These are phyloP conservation scores for Psittacula cyanocephala DNA, from an alignment of 2,113 vertebrate genomes.

Conservation along the genomic window DNA sequence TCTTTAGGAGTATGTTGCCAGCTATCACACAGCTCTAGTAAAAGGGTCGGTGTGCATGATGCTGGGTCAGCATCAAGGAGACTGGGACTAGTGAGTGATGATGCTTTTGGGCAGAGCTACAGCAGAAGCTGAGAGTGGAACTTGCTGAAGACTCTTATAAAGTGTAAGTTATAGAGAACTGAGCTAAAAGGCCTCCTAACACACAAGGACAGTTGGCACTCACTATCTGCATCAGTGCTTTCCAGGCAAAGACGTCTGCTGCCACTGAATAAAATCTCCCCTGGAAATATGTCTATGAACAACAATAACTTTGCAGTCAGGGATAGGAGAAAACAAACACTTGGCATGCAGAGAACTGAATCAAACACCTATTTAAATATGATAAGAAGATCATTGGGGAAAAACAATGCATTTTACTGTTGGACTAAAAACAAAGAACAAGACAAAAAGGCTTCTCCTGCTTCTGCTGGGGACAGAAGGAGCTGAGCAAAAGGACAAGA, in stretches of 20 bases:
- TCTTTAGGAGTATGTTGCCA: not conserved
- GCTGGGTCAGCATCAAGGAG: not conserved
- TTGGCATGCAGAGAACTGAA: not conserved
- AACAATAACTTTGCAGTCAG: not conserved
- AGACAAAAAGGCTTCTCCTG: not conserved
- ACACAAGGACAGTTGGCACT: not conserved
- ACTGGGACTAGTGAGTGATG: not conserved
- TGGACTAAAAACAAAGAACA: not conserved
- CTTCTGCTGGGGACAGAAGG: not conserved
- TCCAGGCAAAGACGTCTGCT: not conserved
- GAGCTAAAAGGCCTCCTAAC: not conserved
- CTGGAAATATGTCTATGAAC: not conserved
- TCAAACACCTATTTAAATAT: not conserved
- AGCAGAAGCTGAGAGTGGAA: not conserved
- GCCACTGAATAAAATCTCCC: not conserved
- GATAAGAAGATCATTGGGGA: not conserved
- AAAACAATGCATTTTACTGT: not conserved
- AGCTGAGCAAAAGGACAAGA: not conserved
- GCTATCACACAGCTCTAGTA: not conserved
- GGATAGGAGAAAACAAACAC: not conserved
- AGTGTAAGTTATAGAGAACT: not conserved
- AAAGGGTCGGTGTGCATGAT: not conserved
- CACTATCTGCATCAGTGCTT: not conserved
- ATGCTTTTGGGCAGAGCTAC: not conserved
- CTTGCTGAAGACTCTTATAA: not conserved